Percentiles rank a stretch among this genome's conserved stretches.
Conservation (phyloP, 2,113 vertebrate species). For the Sarotherodon lohbergeri region DNA sequence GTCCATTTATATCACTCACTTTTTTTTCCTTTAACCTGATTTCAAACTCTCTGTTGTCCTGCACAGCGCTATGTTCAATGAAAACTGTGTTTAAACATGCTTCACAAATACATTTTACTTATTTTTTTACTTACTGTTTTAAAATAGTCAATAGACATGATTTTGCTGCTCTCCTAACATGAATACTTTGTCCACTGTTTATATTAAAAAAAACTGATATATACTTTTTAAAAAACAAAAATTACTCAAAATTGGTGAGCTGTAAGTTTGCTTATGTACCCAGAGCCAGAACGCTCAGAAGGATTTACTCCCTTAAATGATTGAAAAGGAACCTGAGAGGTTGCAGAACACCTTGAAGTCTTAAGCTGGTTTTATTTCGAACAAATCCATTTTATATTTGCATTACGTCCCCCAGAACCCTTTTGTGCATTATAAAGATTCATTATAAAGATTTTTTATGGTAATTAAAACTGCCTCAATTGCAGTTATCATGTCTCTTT, state of each 20-base stretch:
- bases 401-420: accelerated
- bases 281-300: neutral
- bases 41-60: neutral
- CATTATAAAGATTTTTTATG: neutral
- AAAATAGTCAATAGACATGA: accelerated
- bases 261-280: neutral
- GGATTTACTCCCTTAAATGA: neutral
- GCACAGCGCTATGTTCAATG: neutral
- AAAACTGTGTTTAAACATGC: neutral
- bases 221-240: neutral
- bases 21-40: accelerated
- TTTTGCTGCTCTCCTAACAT: neutral
- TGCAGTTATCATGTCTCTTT: neutral
- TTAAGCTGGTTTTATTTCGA: accelerated
- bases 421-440: neutral
- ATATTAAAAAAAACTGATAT: neutral
- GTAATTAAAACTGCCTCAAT: neutral
- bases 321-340: neutral
- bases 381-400: neutral
- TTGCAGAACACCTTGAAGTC: neutral
- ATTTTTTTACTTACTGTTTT: neutral
- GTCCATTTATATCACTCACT: neutral
- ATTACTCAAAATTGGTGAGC: neutral
- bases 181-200: neutral
- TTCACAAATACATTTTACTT: no score